Base-by-base conservation (phyloP, 2,113 vertebrate genomes). In the Erinaceus europaeus region DNA sequence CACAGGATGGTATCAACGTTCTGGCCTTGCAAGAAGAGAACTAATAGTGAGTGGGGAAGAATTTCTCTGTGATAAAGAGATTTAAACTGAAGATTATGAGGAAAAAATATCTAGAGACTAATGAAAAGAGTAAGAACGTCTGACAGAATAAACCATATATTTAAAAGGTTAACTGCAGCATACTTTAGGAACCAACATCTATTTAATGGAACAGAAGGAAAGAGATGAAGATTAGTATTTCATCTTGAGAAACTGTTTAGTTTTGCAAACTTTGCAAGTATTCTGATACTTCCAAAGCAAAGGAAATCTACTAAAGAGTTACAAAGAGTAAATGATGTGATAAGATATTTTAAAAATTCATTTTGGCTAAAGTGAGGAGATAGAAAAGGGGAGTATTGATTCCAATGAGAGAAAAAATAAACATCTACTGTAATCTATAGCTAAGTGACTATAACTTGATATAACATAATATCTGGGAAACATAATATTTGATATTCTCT, bases 141-240 rank as follows among this genome's bases (percentile, higher is more conserved):
- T 38, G 25, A 62, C 9, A n/a, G 25, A 73, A 34, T 44, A 64
- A 42, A 27, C 10, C 9, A 5, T 21, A 21, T 14, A 5, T 53
- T 14, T 65, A 53, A 74, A 65, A 25, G 48, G 29, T 50, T 50
- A 27, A n/a, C 34, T 34, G 14, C 59, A 48, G 36, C 34, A 9
- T 18, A 65, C 59, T 90, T 92, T 71, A 72, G 34, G 8, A 83
- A 25, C 38, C 2, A 76, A 72, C 72, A 32, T 14, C n/a, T 21
- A 52, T 6, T 36, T 38, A 83, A 25, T 46, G 14, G 20, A 13
- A 76, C 40, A 52, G 38, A 67, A 11, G 25, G 20, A 38, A 52
- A 32, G 17, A 36, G 55, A 57, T 17, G n/a, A 67, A 8, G 21
- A 46, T 13, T 44, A 9, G 9, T 67, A 62, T 44, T 76, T 53